phyloP scores from a whole-genome alignment of 2,113 vertebrate species.

The Myocastor coypus region DNA sequence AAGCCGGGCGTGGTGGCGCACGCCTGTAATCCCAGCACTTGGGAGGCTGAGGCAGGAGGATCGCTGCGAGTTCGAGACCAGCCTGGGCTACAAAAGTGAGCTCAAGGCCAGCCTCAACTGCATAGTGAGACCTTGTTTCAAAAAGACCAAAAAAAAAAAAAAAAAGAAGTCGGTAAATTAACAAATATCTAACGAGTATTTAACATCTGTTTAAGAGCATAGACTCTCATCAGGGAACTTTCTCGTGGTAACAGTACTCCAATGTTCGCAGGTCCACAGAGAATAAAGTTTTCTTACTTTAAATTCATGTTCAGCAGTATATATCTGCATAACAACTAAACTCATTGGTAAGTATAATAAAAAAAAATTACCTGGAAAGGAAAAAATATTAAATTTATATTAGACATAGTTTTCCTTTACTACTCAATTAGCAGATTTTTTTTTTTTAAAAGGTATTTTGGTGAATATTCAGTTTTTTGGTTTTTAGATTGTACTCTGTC shows the following conservation, averaged over 20 bases:
- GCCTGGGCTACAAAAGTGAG: no score
- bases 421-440: slow-evolving; percentile 38
- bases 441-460: not conserved
- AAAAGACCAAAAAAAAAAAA: no score
- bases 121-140: no score
- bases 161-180: not conserved
- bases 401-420: slow-evolving; percentile 28
- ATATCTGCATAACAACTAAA: not conserved
- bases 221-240: not conserved
- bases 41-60: no score
- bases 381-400: slow-evolving; percentile 41
- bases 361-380: not conserved
- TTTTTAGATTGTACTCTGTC: not conserved
- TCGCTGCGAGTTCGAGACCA: no score
- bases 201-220: not conserved
- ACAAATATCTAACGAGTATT: not conserved
- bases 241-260: not conserved
- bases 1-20: no score
- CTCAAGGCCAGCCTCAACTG: no score
- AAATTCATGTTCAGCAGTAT: not conserved
- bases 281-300: not conserved
- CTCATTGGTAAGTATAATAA: not conserved
- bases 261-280: not conserved
- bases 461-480: not conserved
- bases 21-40: no score